These are phyloP conservation scores for Liparis tanakae DNA, from an alignment of 2,797 vertebrate genomes.

Conservation along the genomic window DNA sequence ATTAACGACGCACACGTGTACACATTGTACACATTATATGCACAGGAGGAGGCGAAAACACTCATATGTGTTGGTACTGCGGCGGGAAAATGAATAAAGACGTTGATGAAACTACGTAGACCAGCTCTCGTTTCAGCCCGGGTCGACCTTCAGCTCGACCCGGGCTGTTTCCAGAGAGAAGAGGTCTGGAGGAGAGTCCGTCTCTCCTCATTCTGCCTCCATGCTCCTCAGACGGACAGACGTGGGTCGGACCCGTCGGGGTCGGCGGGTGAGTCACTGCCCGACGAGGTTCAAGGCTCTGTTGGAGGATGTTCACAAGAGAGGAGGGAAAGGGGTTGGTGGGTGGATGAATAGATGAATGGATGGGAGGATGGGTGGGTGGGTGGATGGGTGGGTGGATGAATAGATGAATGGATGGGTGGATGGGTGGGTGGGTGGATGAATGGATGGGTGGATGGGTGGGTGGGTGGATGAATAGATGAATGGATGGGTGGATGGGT, in stretches of 20 bases:
- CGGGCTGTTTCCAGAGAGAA: background rate
- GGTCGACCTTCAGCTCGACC: no score
- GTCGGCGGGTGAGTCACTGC: background rate
- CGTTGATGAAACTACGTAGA: no score
- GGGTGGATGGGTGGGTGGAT: no score
- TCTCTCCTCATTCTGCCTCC: no score
- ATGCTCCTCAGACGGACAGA: background rate
- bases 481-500: background rate
- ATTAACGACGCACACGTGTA: background rate
- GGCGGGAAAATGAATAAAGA: no score
- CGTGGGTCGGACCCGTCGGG: background rate
- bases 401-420: no score
- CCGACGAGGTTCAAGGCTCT: background rate
- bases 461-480: background rate
- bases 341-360: background rate
- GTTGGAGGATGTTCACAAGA: background rate
- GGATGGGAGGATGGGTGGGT: background rate
- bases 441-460: no score
- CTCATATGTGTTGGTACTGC: background rate
- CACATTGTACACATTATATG: background rate
- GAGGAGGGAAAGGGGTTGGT: no score
- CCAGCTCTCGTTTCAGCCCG: no score
- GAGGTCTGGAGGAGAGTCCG: no score
- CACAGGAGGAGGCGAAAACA: constrained; percentile 4
- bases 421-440: no score